Base-by-base conservation (phyloP, 2,888 invertebrate species). In the Polymixis flavicincta region DNA sequence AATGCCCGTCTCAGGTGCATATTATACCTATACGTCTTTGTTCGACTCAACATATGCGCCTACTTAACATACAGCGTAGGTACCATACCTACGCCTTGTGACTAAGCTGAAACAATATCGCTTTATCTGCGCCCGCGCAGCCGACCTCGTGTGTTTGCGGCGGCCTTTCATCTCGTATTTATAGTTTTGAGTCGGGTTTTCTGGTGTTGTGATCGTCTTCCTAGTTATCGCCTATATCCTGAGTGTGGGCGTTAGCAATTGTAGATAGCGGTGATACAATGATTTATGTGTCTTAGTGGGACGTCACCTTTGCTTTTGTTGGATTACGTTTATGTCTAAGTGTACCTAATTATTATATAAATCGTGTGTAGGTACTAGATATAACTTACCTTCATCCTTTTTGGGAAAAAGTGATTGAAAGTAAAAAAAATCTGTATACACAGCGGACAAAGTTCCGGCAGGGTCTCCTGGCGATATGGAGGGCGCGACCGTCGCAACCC, bases 131-230 rank as follows among this genome's bases (percentile, higher is more conserved):
- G 86, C 85, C 84, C 84, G 86, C 84, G 74, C 80, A 87, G 59
- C 74, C 83, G 86, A 88, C 90, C 89, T 91, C 89, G 87, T 75
- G 83, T 70, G 85, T 85, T 85, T 85, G 83, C 88, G 89, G 85
- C 83, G 87, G 86, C 80, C 87, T 91, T 89, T 89, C 89, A 90
- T 92, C 88, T 76, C 69, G 71, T 90, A 88, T 90, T 89, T 89
- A 88, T 90, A 89, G 87, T 76, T 82, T 76, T 74, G 68, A 66
- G 86, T 77, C 74, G 75, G 74, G 77, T 79, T 84, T 78, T 80
- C 76, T 76, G 60, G 66, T 86, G 76, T 74, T 77, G 54, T 61
- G 66, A 77, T 77, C 72, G 63, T 71, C 78, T 87, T 78, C 75
- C 76, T 83, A 50, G 81, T 69, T 72, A 68, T 76, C 63, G 68